Base-by-base conservation (phyloP, 2,888 invertebrate genomes). In the Serrognathus titanus region DNA sequence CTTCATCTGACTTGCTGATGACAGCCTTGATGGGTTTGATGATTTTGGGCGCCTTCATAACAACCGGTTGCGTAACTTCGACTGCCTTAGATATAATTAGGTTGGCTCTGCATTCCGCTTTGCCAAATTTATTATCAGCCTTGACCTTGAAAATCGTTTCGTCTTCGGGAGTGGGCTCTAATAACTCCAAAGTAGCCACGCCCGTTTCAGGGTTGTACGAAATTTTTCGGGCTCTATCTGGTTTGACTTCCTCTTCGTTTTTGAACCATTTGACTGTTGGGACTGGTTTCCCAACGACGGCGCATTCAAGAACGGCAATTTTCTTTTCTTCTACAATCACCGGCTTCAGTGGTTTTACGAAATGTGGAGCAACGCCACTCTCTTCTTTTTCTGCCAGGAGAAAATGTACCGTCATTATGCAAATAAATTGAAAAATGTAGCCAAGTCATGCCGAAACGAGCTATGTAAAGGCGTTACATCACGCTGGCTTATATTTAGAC, bases 1-100 rank as follows among this genome's bases (percentile, higher is more conserved):
- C 84, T 62, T 86, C 83, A 55, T 86, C 85, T 70, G 86, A 85
- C 68, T 84, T 83, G 53, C 89, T 85, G 49, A 89, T 82, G 62
- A 88, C 79, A 9, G 93, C 90, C 75, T 87, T 85, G 54, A 95
- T 80, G 55, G 94, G 90, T 71, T 88, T 85, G 49, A 85, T 85
- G 67, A 95, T 91, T 68, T 84, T 86, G 45, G 91, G 91, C 36
- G 89, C 87, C 65, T 82, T 79, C 48, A 85, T 75, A 1, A 83
- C 80, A 65, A 78, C 71, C 48, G 82, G 81, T 69, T 82, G 78
- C 16, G 78, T 75, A 36, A 82, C 75, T 53, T 75, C 75, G 59
- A 77, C 79, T 58, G 69, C 75, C 67, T 72, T 79, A 68, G 81
- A 82, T 48, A 87, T 82, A 40, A 88, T 78, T 36, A 91, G 80